phyloP scores from a whole-genome alignment of 2,888 invertebrate species.

The Ochlodes sylvanus region DNA sequence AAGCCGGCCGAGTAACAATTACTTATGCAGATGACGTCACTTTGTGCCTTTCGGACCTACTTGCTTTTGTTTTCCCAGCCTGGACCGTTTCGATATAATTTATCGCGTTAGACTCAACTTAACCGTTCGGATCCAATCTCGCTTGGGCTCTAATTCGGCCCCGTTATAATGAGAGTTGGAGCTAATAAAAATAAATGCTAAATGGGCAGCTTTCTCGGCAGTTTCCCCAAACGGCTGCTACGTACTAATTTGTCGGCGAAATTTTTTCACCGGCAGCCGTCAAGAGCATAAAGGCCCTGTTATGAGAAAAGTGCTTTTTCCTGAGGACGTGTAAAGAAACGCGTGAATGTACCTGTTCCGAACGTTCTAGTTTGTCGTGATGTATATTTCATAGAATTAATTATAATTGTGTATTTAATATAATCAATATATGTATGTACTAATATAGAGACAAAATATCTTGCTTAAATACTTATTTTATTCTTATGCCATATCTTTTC shows the following conservation, averaged over 20 bases:
- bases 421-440: too few relatives aligned
- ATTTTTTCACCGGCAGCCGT: constrained; percentile 33
- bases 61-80: constrained; percentile 53
- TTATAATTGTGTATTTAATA: too few relatives aligned
- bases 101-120: constrained; percentile 48
- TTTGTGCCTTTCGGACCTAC: constrained; percentile 52
- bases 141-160: constrained; percentile 48
- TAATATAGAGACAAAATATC: too few relatives aligned
- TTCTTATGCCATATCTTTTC: too few relatives aligned
- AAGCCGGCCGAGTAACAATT: constrained; percentile 51
- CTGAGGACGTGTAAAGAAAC: constrained; percentile 47
- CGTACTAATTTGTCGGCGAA: constrained; percentile 49
- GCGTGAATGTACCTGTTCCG: constrained; percentile 24
- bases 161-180: constrained; percentile 53
- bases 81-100: constrained; percentile 53
- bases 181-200: constrained; percentile 57
- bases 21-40: constrained; percentile 61
- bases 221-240: constrained; percentile 46
- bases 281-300: constrained; percentile 33
- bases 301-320: constrained; percentile 30
- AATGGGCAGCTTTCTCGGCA: constrained; percentile 46
- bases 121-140: constrained; percentile 19
- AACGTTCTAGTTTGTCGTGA: constrained; percentile 8
- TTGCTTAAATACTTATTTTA: too few relatives aligned
- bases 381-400: neutral